Percentiles rank a stretch among this genome's conserved stretches.
These are phyloP conservation scores for Pilophorus perplexus DNA, from an alignment of 2,888 invertebrate genomes.

Conservation along the genomic window DNA sequence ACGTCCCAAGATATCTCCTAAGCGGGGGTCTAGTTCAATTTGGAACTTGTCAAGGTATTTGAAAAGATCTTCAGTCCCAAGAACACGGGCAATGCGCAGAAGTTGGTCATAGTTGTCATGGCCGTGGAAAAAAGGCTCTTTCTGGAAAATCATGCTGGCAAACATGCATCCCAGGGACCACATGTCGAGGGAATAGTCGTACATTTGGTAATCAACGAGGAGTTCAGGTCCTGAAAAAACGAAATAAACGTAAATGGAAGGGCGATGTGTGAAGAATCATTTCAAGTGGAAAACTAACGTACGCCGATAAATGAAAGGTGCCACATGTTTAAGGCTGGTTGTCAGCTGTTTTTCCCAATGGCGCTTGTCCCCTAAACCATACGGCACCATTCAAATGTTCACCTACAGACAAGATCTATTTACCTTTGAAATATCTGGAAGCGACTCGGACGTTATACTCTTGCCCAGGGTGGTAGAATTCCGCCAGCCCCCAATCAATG, in stretches of 20 bases:
- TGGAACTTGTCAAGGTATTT: conserved; percentile 99
- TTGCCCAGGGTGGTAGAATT: conserved; percentile 99
- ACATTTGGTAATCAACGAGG: conserved; percentile 96
- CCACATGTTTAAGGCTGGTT: too few species aligned
- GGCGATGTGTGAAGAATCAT: too few species aligned
- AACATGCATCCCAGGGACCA: conserved; percentile 99
- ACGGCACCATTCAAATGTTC: too few species aligned
- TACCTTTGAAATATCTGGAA: conserved; percentile 98
- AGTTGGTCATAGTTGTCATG: conserved; percentile 99
- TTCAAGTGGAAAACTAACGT: too few species aligned
- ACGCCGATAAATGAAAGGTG: too few species aligned
- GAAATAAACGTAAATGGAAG: too few species aligned
- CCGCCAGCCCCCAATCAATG: conserved; percentile 99
- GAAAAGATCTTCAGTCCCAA: conserved; percentile 98
- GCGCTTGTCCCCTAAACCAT: too few species aligned
- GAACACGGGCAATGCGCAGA: conserved; percentile 97
- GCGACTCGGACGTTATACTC: conserved; percentile 99
- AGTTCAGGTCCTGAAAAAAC: conserved; percentile 98
- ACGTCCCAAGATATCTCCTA: conserved; percentile 96
- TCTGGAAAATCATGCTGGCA: conserved; percentile 99
- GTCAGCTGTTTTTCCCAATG: too few species aligned
- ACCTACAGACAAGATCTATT: too few species aligned
- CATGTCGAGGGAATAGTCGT: conserved; percentile 99
- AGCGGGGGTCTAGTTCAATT: conserved; percentile 98
- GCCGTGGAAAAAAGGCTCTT: conserved; percentile 99